Percentiles rank a stretch among this genome's conserved stretches.
Conservation (phyloP, 1,140 invertebrate genomes). For the Mizuhopecten yessoensis region DNA sequence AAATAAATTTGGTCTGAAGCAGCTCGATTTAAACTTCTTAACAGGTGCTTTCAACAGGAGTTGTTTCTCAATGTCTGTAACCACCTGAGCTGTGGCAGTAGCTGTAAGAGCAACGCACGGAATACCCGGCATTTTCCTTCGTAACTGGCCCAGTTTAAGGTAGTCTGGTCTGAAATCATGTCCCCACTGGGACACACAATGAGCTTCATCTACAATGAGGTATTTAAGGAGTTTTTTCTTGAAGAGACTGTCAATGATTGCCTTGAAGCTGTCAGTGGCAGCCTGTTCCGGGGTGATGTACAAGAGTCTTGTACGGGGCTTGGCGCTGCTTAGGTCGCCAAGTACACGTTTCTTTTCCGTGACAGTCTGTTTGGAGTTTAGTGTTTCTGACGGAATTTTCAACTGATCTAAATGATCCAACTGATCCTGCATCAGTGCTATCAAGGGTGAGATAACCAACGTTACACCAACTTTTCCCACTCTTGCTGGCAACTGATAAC, state of each 20-base stretch:
- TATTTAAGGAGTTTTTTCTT: slow-evolving; percentile 85
- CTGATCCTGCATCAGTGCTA: slow-evolving; percentile 89
- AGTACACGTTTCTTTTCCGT: slow-evolving; percentile 89
- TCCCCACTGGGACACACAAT: slow-evolving; percentile 99
- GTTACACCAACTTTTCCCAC: slow-evolving; percentile 86
- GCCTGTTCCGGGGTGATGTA: slow-evolving; percentile 97
- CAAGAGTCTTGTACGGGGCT: slow-evolving; percentile 90
- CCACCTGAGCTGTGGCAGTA: slow-evolving; percentile 88
- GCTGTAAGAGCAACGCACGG: slow-evolving; percentile 92
- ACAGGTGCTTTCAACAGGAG: slow-evolving; percentile 85
- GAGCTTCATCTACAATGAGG: slow-evolving; percentile 97
- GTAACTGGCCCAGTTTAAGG: slow-evolving; percentile 91
- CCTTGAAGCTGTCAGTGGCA: slow-evolving; percentile 90
- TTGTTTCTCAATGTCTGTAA: slow-evolving; percentile 86
- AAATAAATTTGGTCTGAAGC: slow-evolving; percentile 88
- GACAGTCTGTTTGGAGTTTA: slow-evolving; percentile 93
- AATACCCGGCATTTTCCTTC: slow-evolving; percentile 86
- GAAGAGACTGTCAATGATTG: slow-evolving; percentile 83
- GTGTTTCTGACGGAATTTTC: slow-evolving; percentile 91
- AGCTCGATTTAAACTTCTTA: slow-evolving; percentile 86
- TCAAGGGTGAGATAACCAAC: slow-evolving; percentile 88
- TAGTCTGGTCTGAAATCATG: slow-evolving; percentile 99
- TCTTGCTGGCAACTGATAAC: slow-evolving; percentile 88
- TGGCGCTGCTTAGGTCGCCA: slow-evolving; percentile 71
- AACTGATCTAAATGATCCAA: slow-evolving; percentile 84